These are phyloP conservation scores for Oryzias sinensis DNA, from an alignment of 2,797 vertebrate species.

Conservation along the genomic window DNA sequence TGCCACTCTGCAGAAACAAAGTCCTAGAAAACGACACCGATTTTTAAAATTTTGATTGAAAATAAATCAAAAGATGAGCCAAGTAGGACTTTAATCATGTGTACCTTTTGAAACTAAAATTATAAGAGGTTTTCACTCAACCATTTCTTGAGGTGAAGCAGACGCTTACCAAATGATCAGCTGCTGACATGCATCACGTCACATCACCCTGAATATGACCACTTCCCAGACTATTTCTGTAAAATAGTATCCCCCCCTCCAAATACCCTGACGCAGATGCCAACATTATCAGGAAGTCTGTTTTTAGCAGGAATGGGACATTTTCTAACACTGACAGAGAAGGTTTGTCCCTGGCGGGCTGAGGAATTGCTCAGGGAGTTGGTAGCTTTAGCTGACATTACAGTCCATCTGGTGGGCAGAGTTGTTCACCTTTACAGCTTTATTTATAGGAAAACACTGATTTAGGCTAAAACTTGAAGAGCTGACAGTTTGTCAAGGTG, in stretches of 20 bases:
- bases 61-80: too few species aligned
- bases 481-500: slow-evolving; percentile 55
- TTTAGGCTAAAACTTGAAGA: slow-evolving; percentile 61
- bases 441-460: slow-evolving; percentile 64
- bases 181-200: slow-evolving; percentile 5
- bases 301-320: slow-evolving; percentile 69
- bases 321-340: slow-evolving; percentile 78
- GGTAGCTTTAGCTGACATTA: slow-evolving; percentile 76
- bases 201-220: slow-evolving; percentile 12
- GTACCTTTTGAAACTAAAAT: too few species aligned
- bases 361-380: slow-evolving; percentile 36
- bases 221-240: slow-evolving; percentile 22
- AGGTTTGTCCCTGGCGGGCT: slow-evolving; percentile 53
- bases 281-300: slow-evolving; percentile 53
- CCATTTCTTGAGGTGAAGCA: not conserved
- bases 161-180: not conserved
- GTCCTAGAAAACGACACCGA: too few species aligned
- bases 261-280: slow-evolving; percentile 8
- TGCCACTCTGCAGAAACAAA: too few species aligned
- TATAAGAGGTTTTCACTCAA: too few species aligned
- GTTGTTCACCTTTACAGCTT: slow-evolving; percentile 50
- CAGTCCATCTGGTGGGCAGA: slow-evolving; percentile 47
- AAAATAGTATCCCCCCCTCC: slow-evolving; percentile 21
- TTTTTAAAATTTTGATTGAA: too few species aligned
- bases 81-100: too few species aligned